Evolutionary conservation across 2,113 vertebrate genomes (phyloP), one percentile per base, ranked within the genome.

Genomic region (Chlamydotis undulata): DNA sequence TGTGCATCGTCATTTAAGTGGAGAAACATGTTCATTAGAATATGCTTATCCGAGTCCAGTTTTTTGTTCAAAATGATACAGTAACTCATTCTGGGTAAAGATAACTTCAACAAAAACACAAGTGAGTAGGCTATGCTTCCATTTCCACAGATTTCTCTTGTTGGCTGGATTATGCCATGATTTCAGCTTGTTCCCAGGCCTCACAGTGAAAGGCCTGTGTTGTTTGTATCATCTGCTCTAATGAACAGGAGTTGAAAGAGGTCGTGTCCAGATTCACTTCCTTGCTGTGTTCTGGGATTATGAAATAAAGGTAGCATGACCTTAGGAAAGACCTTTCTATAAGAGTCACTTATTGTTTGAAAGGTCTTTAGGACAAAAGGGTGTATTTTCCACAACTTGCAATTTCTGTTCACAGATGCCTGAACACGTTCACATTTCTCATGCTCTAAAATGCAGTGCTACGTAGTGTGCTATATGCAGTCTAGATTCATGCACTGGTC

Each of bases 161-260:
- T n/a, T 93, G 70, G 19, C 15, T 85, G 47, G 53, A 75, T 91
- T 82, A 84, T 78, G 55, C 19, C 8, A 16, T 31, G 52, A 87
- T 74, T 96, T 74, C 41, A 77, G 25, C 11, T 55, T 69, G n/a
- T 85, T 91, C 92, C 87, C 55, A 83, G 50, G 47, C n/a, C 61
- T 94, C 89, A 39, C 39, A 75, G 35, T 94, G 90, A 92, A 92
- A 94, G 64, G 43, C 33, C 31, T 83, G 21, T 60, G 85, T 28
- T 95, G 24, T 92, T 87, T 87, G 33, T 69, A 77, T 94, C 82
- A 85, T 79, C 82, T 95, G 65, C 84, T 95, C 79, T 76, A 83
- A 94, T 80, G 85, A 97, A 88, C 52, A 94, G 43, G 69, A 94
- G 77, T 77, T 96, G 88, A 96, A 96, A 95, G 92, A 83, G 87